A percentile compares a stretch with the other conserved stretches of the same genome.
phyloP scores from a whole-genome alignment of 2,797 vertebrate species.

The Mionectes olivaceus region DNA sequence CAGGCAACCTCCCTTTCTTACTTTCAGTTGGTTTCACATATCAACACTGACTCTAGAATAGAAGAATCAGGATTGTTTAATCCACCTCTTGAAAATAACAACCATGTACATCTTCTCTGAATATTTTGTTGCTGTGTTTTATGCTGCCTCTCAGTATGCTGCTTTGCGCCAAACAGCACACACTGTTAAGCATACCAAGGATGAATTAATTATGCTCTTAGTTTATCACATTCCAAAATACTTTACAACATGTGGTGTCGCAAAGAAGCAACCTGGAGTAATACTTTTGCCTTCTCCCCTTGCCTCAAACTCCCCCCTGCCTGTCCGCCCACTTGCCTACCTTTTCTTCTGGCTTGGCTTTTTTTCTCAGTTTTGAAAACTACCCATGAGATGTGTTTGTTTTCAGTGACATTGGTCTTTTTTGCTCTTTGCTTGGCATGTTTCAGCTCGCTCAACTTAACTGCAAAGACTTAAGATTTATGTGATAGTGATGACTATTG shows the following conservation, averaged over 20 bases:
- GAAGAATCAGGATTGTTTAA: neutral
- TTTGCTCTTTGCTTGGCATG: neutral
- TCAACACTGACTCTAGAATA: neutral
- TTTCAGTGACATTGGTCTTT: neutral
- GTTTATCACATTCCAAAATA: neutral
- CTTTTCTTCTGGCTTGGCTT: neutral
- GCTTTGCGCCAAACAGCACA: neutral
- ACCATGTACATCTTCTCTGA: neutral
- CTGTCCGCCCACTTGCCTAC: fast-evolving
- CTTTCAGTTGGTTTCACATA: neutral
- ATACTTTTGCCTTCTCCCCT: neutral
- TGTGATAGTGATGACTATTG: neutral
- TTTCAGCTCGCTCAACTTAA: neutral
- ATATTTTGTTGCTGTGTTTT: neutral
- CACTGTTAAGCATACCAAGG: neutral
- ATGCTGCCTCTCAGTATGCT: neutral
- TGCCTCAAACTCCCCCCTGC: neutral
- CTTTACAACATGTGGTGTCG: neutral
- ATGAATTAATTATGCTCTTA: neutral
- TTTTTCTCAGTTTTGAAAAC: neutral
- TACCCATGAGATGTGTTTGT: neutral
- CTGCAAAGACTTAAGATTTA: neutral
- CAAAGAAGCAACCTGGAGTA: neutral
- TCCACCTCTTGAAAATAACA: neutral
- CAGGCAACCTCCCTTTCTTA: neutral